Conservation (phyloP, 2,797 vertebrate genomes). For the Schizopygopsis pylzovi region DNA sequence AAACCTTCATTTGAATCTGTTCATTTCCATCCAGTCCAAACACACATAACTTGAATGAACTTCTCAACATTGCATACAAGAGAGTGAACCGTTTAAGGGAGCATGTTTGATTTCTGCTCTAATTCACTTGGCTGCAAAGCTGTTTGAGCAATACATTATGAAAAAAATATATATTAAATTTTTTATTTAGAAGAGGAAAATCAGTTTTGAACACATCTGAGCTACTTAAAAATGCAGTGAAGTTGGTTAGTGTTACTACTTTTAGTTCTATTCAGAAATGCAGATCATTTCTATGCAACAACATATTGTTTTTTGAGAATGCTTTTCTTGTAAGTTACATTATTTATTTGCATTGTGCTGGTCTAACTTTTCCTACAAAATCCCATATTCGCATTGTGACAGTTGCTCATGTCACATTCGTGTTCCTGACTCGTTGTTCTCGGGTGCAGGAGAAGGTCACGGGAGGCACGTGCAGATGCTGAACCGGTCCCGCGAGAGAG, state of each 20-base stretch:
- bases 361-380: not conserved
- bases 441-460: not conserved
- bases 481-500: slow-evolving; percentile 27
- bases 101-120: slow-evolving; percentile 5
- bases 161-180: not conserved
- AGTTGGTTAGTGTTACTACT: not conserved
- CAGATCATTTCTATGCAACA: not conserved
- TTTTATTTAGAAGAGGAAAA: not conserved
- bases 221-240: not conserved
- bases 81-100: not conserved
- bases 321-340: not conserved
- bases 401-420: not conserved
- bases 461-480: slow-evolving; percentile 37
- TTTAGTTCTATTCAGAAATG: not conserved
- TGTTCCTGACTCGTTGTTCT: slow-evolving; percentile 13
- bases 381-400: not conserved
- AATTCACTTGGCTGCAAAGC: not conserved
- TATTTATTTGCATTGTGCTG: not conserved
- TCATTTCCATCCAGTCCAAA: not conserved
- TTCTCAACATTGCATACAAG: not conserved
- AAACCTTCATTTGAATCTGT: not conserved
- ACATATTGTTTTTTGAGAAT: not conserved
- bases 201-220: not conserved
- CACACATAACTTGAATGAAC: not conserved
- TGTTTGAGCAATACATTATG: not conserved